Evolutionary conservation across 2,113 vertebrate species (phyloP), one percentile per base, ranked within the genome.

Genomic region (Fregata magnificens): DNA sequence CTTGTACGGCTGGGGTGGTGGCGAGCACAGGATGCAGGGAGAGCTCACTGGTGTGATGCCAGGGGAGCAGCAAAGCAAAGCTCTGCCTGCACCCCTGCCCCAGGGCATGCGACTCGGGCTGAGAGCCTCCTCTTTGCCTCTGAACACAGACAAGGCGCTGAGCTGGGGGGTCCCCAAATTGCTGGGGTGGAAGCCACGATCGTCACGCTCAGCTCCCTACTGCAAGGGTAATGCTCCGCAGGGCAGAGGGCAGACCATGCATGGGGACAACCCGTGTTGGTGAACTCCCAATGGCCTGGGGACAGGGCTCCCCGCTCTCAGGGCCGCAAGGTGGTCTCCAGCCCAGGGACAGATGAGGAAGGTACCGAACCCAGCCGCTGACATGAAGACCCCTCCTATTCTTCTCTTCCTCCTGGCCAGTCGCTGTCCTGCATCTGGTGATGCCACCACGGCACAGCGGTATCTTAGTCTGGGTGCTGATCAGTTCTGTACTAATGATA

Each of bases 401-500:
- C 36, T 61, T 24, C 32, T 53, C 83, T 84, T 72, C 44, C 40
- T 80, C 42, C 63, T 34, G 69, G n/a, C 22, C 18, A 4, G 66
- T 42, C 21, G 34, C 62, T 61, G 28, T 77, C 50, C 78, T 58
- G 47, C 38, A 59, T 22, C 52, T 6, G 4, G 26, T 5, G 5
- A 28, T 7, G 2, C 40, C 21, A 76, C 62, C 22, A 6, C 0
- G 0, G 53, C 84, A 70, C 42, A 1, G 12, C 0, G 1, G n/a
- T 90, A 59, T 76, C 74, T 83, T 58, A 25, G 16, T 59, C 15
- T 31, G 47, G 44, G 38, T 62, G 70, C 56, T 63, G 47, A 89
- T 96, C 88, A 47, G 52, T 91, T 92, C 93, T 67, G 61, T 52
- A 24, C 38, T 95, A 96, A 94, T 79, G 93, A 88, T 91, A 88